Evolutionary conservation across 2,113 vertebrate genomes (phyloP).

Genomic region (Otus sunia): DNA sequence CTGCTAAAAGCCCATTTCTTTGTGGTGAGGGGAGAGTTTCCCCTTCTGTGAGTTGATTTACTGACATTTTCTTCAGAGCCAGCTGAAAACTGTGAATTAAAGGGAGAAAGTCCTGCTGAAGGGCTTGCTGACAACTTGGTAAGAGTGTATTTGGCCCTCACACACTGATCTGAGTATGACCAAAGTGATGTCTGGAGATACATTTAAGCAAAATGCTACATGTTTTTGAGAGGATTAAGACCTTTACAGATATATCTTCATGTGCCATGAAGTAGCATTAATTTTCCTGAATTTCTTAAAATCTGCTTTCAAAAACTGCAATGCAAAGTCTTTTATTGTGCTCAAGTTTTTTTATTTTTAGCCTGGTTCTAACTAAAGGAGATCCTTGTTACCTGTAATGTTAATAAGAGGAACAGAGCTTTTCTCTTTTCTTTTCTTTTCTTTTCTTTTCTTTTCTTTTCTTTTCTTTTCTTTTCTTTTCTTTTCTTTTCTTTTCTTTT

Average conservation of each 20-base stretch:
- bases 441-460: no score
- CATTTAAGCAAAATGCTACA: not conserved
- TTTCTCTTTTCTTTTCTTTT: not conserved
- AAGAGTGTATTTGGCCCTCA: not conserved
- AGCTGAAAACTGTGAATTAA: not conserved
- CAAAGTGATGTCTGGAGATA: not conserved
- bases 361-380: not conserved
- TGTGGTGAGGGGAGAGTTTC: not conserved
- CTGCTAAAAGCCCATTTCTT: not conserved
- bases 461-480: no score
- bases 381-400: not conserved
- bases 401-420: not conserved
- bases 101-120: not conserved
- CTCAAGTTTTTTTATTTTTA: not conserved
- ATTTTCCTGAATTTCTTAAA: not conserved
- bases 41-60: not conserved
- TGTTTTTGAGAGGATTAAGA: not conserved
- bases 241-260: not conserved
- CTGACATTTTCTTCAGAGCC: not conserved
- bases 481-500: no score
- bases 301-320: not conserved
- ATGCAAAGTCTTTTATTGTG: not conserved
- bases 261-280: not conserved
- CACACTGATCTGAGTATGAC: not conserved
- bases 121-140: not conserved